These are phyloP conservation scores for Eptesicus fuscus DNA, from an alignment of 2,113 vertebrate genomes.

Conservation along the genomic window DNA sequence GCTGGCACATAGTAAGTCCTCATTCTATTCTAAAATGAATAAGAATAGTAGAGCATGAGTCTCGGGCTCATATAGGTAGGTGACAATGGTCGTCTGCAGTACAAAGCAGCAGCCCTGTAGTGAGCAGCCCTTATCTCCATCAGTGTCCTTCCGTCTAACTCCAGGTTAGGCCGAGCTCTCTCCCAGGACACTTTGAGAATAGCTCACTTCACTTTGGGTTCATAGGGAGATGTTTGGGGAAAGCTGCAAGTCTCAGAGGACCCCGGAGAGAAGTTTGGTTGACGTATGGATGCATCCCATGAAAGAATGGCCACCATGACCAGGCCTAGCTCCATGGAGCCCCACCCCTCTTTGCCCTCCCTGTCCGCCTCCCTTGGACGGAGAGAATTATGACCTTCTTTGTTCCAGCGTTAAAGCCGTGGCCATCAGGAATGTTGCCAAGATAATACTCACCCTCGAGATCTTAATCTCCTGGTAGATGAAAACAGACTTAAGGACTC, in stretches of 20 bases:
- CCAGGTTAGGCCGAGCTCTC: neutral
- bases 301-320: fast-evolving
- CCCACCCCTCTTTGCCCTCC: too few species aligned
- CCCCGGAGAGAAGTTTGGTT: neutral
- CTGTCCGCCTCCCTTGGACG: fast-evolving
- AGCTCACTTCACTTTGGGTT: neutral
- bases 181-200: neutral
- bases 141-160: neutral
- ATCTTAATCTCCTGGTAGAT: neutral
- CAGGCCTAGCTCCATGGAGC: fast-evolving
- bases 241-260: neutral
- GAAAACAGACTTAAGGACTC: slow-evolving; percentile 43
- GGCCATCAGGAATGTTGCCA: neutral
- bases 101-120: neutral
- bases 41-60: neutral
- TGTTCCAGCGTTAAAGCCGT: neutral
- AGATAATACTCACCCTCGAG: neutral
- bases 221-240: neutral
- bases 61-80: fast-evolving
- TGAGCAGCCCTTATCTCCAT: neutral
- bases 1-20: neutral
- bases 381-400: neutral
- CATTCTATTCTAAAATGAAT: neutral
- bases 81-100: neutral
- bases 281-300: fast-evolving